Evolutionary conservation across 2,113 vertebrate species (phyloP).

Genomic region (Monopterus albus): DNA sequence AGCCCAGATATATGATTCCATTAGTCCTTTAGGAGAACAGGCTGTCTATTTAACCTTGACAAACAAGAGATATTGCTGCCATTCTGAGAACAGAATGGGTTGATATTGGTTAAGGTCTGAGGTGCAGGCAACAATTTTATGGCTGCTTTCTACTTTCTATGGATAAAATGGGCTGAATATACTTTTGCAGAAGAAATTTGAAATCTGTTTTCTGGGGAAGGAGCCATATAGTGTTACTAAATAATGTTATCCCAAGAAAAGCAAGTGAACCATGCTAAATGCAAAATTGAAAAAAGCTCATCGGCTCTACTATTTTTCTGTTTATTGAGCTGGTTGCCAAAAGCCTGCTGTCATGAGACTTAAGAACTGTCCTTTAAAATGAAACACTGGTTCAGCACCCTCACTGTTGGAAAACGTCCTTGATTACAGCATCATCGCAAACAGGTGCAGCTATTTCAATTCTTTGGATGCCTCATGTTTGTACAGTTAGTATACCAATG

Average conservation of each 20-base stretch:
- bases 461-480: slow-evolving; percentile 13
- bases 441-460: slow-evolving; percentile 8
- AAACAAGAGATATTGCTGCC: slow-evolving; percentile 40
- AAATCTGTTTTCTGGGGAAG: slow-evolving; percentile 15
- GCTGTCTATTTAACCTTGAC: slow-evolving; percentile 49
- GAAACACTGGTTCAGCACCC: neutral
- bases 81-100: slow-evolving; percentile 30
- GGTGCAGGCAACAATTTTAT: slow-evolving; percentile 31
- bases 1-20: slow-evolving; percentile 48
- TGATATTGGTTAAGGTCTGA: slow-evolving; percentile 11
- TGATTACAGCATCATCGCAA: slow-evolving; percentile 16
- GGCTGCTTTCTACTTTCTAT: slow-evolving; percentile 17
- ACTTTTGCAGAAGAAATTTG: neutral
- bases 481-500: neutral
- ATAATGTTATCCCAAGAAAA: slow-evolving; percentile 7
- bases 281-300: slow-evolving; percentile 2
- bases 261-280: slow-evolving; percentile 2
- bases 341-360: neutral
- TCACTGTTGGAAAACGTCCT: neutral
- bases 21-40: slow-evolving; percentile 51
- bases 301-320: slow-evolving; percentile 27
- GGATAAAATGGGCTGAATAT: slow-evolving; percentile 22
- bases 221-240: neutral
- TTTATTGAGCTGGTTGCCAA: slow-evolving; percentile 11
- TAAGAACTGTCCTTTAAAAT: neutral